Conservation (phyloP, 2,888 invertebrate genomes). For the Strigamia crassipes region DNA sequence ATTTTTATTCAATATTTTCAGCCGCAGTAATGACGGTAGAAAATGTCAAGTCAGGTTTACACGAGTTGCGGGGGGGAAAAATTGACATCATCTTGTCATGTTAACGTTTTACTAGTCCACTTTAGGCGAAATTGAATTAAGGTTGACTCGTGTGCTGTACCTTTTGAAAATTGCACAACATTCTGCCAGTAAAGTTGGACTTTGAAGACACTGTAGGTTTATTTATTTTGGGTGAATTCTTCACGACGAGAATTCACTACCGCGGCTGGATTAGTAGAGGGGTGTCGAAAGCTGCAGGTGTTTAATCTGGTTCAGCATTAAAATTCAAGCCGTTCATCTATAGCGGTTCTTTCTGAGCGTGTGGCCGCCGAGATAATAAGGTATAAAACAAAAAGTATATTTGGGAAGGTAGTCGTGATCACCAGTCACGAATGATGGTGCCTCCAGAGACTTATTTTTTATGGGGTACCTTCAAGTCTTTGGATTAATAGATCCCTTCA, state of each 20-base stretch:
- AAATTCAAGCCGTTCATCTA: slow-evolving; percentile 1
- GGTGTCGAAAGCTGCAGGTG: slow-evolving; percentile 5
- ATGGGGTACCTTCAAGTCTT: neutral
- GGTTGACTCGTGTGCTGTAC: neutral
- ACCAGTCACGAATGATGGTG: neutral
- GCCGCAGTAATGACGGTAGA: neutral
- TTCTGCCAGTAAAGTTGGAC: neutral
- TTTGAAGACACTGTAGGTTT: neutral
- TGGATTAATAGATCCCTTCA: slow-evolving; percentile 24
- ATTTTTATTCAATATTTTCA: slow-evolving; percentile 4
- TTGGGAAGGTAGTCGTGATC: neutral
- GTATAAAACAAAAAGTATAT: neutral
- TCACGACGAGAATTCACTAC: neutral
- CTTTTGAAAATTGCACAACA: neutral
- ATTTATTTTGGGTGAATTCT: neutral
- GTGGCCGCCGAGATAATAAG: neutral
- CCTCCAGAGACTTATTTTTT: neutral
- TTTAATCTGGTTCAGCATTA: neutral
- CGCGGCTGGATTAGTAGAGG: neutral
- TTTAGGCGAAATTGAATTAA: neutral
- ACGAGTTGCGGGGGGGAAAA: neutral
- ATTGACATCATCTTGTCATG: neutral
- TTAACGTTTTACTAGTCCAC: slow-evolving; percentile 2
- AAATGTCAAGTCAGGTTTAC: neutral
- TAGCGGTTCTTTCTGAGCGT: neutral